A percentile compares a stretch with the other conserved stretches of the same genome.
phyloP scores from a whole-genome alignment of 2,113 vertebrate species.

The Picathartes gymnocephalus region DNA sequence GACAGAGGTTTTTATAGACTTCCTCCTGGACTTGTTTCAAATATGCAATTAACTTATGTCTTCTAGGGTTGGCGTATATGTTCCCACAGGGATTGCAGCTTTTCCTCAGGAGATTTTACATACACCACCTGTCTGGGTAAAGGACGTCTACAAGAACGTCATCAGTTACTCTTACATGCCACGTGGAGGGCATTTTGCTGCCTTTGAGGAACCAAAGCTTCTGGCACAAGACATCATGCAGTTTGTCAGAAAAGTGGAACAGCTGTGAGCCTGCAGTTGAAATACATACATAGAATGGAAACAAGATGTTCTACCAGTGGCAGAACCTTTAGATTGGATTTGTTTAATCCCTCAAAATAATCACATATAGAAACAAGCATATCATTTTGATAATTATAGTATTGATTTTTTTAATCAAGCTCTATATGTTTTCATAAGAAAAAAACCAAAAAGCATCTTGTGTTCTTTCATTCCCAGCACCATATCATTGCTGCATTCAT shows the following conservation, averaged over 20 bases:
- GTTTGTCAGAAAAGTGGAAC: conserved; percentile 81
- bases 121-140: conserved; percentile 72
- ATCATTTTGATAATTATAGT: not conserved
- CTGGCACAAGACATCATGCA: conserved; percentile 77
- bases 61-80: conserved; percentile 68
- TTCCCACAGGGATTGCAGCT: conserved; percentile 81
- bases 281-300: not conserved
- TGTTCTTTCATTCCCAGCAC: not conserved
- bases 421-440: not conserved
- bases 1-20: not conserved
- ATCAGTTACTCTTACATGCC: conserved; percentile 79
- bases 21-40: not conserved
- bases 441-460: not conserved
- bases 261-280: not conserved
- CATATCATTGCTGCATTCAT: not conserved
- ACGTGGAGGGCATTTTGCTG: conserved; percentile 84
- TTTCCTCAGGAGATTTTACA: conserved; percentile 79
- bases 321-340: not conserved
- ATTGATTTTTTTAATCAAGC: not conserved
- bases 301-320: not conserved
- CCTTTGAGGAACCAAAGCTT: conserved; percentile 83
- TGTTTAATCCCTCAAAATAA: not conserved
- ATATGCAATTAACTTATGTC: not conserved
- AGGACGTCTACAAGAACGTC: conserved; percentile 71
- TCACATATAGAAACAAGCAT: not conserved